A percentile compares a stretch with the other conserved stretches of the same genome.
Conservation (phyloP, 2,888 invertebrate species). For the Amblyjoppa fuscipennis region DNA sequence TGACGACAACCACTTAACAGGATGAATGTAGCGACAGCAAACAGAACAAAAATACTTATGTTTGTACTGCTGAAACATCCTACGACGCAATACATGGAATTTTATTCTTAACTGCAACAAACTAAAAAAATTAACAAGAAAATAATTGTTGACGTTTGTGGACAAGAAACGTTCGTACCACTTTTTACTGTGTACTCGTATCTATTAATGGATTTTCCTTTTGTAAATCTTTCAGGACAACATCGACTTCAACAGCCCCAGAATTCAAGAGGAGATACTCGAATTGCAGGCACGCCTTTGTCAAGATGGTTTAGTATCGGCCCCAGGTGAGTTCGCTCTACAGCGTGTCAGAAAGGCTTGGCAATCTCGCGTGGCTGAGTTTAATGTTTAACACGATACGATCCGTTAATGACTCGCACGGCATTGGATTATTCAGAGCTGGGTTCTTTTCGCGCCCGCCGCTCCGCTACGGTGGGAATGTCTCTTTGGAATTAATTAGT, state of each 20-base stretch:
- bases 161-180: too few species aligned
- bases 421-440: neutral
- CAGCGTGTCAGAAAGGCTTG: too few species aligned
- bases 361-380: too few species aligned
- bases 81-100: too few species aligned
- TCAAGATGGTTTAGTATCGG: constrained; percentile 72
- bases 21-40: too few species aligned
- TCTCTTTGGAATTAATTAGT: neutral
- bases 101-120: too few species aligned
- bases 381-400: neutral
- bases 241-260: constrained; percentile 77
- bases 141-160: too few species aligned
- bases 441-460: neutral
- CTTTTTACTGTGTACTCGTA: neutral
- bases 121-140: too few species aligned
- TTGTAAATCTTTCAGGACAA: constrained; percentile 73
- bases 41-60: too few species aligned
- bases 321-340: constrained; percentile 67
- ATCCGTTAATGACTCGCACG: neutral
- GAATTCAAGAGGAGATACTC: constrained; percentile 77
- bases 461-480: too few species aligned
- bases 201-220: neutral
- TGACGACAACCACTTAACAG: too few species aligned
- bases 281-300: constrained; percentile 75
- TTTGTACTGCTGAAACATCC: too few species aligned